Base-by-base conservation (phyloP, 2,888 invertebrate genomes). In the Bombylius discolor region DNA sequence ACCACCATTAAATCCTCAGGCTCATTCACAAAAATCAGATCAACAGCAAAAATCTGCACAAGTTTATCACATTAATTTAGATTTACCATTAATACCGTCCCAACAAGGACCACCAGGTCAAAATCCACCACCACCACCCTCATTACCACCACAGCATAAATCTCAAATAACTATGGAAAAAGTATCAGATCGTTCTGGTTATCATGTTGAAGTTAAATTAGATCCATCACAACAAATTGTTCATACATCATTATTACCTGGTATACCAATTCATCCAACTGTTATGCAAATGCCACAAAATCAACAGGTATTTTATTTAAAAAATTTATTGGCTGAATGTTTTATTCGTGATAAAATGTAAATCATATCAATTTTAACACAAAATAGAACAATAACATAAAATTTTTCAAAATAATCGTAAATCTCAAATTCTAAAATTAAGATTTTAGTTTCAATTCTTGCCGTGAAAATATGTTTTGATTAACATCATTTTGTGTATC, bases 121-220 rank as follows among this genome's bases (percentile, higher is more conserved):
- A 6, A 58, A 58, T 1, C 64, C 65, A 7, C 62, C 64, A 46
- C 34, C 59, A 56, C 64, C 65, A 7, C 62, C 64, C 44, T 36
- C 59, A 56, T 13, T 62, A 59, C 59, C 66, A 33, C 66, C 68
- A 56, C 61, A 59, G 9, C 60, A 61, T 48, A 70, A 71, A 59
- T 68, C 71, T 3, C 73, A 71, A 59, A 68, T 73, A 36, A 71
- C 72, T 9, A 71, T 73, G 71, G 73, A 73, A 49, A 73, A 73
- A 60, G 64, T 72, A 32, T 56, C 65, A 9, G 72, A 73, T 54
- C 70, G 71, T 36, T 53, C 56, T 51, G 60, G 61, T 7, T 72
- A 72, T 64, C 71, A 72, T 58, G 69, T 72, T 47, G 72, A 73
- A 58, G 64, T 70, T 4, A 72, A 73, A 56, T 68, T 70, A 47